Conservation (phyloP, 2,113 vertebrate species). For the Calyptommatus sinebrachiatus region DNA sequence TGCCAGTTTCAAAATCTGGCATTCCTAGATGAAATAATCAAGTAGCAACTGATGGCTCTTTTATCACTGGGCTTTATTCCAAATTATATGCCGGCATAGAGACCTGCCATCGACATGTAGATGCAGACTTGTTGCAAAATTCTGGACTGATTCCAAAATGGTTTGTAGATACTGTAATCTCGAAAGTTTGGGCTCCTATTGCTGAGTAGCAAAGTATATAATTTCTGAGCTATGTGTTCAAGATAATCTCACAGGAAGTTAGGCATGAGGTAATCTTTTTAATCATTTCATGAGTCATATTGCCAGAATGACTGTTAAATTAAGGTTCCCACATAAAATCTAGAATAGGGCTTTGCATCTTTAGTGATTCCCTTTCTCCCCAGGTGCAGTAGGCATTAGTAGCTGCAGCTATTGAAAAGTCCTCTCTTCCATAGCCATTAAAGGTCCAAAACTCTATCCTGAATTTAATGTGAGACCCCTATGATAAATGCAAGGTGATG, state of each 20-base stretch:
- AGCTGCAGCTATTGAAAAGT: too few species aligned
- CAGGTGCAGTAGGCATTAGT: too few species aligned
- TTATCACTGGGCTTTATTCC: too few species aligned
- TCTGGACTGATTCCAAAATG: conserved; percentile 43
- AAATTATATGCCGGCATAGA: too few species aligned
- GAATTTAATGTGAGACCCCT: too few species aligned
- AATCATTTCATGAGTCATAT: conserved; percentile 35
- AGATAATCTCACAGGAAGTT: conserved; percentile 25
- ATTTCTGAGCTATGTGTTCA: conserved; percentile 46
- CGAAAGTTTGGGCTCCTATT: conserved; percentile 23
- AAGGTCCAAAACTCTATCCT: too few species aligned
- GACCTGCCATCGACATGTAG: too few species aligned
- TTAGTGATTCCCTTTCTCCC: too few species aligned
- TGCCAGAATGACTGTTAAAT: conserved; percentile 24
- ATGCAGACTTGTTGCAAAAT: conserved; percentile 33
- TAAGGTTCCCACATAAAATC: too few species aligned
- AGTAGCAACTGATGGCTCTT: neutral
- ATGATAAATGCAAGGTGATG: too few species aligned
- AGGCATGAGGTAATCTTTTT: conserved; percentile 7
- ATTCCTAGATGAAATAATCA: neutral
- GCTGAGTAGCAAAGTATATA: conserved; percentile 22
- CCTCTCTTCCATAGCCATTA: too few species aligned
- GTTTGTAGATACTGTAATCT: conserved; percentile 5
- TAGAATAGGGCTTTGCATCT: too few species aligned
- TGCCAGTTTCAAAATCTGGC: neutral